These are phyloP conservation scores for Erebia aethiops DNA, from an alignment of 2,888 invertebrate species.

Conservation along the genomic window DNA sequence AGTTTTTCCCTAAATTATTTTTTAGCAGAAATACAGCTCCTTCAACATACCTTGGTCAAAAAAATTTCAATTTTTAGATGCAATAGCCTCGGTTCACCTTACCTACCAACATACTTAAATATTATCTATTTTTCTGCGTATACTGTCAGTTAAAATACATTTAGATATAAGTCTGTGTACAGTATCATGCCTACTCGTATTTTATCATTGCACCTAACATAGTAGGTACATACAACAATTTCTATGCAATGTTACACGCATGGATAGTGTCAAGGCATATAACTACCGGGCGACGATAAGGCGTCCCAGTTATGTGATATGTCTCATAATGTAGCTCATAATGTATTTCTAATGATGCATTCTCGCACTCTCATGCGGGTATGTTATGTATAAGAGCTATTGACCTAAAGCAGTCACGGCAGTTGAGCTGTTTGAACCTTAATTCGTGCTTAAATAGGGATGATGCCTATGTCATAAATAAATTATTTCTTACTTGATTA, in stretches of 20 bases:
- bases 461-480: background rate
- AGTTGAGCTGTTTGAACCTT: background rate
- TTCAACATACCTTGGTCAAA: too few species aligned
- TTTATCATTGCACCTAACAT: background rate
- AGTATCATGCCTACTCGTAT: too few species aligned
- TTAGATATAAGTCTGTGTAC: too few species aligned
- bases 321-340: constrained; percentile 20
- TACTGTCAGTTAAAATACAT: too few species aligned
- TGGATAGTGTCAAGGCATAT: constrained; percentile 26
- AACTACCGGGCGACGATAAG: constrained; percentile 30
- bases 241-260: constrained; percentile 18
- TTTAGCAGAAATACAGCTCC: too few species aligned
- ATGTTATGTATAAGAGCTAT: constrained; percentile 10
- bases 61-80: too few species aligned
- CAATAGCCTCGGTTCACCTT: too few species aligned
- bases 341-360: constrained; percentile 36
- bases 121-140: too few species aligned
- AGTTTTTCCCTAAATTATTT: too few species aligned
- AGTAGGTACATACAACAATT: constrained; percentile 6
- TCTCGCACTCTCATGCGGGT: constrained; percentile 19
- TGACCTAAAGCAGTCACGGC: background rate
- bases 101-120: too few species aligned
- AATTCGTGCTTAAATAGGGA: background rate
- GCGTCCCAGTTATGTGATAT: constrained; percentile 32
- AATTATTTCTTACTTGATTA: background rate